These are phyloP conservation scores for Alauda arvensis DNA, from an alignment of 2,797 vertebrate species.

Conservation along the genomic window DNA sequence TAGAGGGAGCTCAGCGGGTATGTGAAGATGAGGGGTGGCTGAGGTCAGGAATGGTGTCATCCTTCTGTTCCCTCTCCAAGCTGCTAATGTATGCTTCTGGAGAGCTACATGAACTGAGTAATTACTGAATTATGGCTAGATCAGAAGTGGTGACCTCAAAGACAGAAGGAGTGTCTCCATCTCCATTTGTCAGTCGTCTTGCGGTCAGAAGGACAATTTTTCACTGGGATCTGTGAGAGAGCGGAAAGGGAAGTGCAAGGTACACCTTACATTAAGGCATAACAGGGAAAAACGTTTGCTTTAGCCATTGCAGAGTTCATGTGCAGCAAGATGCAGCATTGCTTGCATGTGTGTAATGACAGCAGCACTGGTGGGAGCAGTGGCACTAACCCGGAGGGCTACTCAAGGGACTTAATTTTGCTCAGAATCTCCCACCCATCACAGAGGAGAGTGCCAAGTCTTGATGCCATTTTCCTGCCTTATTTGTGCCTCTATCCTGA, in stretches of 20 bases:
- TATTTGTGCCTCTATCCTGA: background rate
- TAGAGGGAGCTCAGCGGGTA: background rate
- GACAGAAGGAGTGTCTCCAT: constrained; percentile 15
- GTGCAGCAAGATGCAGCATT: background rate
- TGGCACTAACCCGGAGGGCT: background rate
- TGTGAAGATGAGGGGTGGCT: background rate
- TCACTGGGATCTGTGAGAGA: background rate
- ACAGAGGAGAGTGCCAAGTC: background rate
- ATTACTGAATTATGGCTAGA: constrained; percentile 18
- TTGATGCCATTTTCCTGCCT: background rate
- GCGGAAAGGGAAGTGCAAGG: background rate
- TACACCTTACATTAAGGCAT: background rate
- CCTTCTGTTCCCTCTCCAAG: background rate
- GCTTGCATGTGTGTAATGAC: background rate
- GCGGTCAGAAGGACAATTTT: constrained; percentile 10
- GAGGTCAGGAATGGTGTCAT: constrained; percentile 8
- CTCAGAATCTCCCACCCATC: background rate
- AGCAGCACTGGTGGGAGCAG: background rate
- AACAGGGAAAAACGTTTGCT: background rate
- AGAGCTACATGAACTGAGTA: background rate
- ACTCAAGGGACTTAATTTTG: background rate
- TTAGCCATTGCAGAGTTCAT: background rate
- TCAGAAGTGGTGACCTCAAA: constrained; percentile 51
- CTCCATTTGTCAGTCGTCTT: constrained; percentile 22
- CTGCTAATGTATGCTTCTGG: background rate